These are phyloP conservation scores for Drosophila kikkawai DNA, from an alignment of 1,140 invertebrate species.

Conservation along the genomic window DNA sequence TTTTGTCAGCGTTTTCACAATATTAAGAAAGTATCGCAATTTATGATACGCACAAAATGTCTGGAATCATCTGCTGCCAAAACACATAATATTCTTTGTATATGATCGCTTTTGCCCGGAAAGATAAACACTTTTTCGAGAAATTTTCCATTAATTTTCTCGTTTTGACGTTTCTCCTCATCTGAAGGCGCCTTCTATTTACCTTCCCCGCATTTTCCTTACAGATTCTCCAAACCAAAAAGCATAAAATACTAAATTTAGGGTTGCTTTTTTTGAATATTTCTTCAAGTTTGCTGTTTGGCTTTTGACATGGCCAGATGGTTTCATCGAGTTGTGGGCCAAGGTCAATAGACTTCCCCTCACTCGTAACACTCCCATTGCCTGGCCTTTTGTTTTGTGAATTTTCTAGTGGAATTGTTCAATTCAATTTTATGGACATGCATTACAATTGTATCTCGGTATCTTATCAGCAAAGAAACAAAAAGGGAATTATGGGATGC, in stretches of 20 bases:
- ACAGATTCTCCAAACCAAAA: background rate
- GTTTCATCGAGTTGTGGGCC: slow-evolving; percentile 36
- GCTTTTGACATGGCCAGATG: slow-evolving; percentile 43
- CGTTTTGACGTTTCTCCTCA: slow-evolving; percentile 20
- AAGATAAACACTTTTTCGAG: slow-evolving; percentile 44
- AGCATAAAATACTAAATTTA: slow-evolving; percentile 36
- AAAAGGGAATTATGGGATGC: slow-evolving; percentile 4
- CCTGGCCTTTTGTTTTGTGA: slow-evolving; percentile 7
- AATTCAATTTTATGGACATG: slow-evolving; percentile 39
- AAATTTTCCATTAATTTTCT: slow-evolving; percentile 39
- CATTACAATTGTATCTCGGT: slow-evolving; percentile 45
- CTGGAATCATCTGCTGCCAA: slow-evolving; percentile 43
- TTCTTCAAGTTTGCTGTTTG: slow-evolving; percentile 31
- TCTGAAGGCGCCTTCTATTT: no score
- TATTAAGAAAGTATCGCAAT: slow-evolving; percentile 2
- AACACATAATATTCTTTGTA: slow-evolving; percentile 31
- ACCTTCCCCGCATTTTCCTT: no score
- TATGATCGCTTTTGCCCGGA: slow-evolving; percentile 23
- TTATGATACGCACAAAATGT: slow-evolving; percentile 24
- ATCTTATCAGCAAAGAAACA: slow-evolving; percentile 41
- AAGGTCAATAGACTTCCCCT: slow-evolving; percentile 25
- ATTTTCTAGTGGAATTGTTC: slow-evolving; percentile 21
- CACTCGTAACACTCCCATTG: background rate
- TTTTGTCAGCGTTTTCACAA: background rate
- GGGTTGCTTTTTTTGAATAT: slow-evolving; percentile 13